Percentiles rank a stretch among this genome's conserved stretches.
Conservation (phyloP, 2,797 vertebrate genomes). For the Salmo trutta region DNA sequence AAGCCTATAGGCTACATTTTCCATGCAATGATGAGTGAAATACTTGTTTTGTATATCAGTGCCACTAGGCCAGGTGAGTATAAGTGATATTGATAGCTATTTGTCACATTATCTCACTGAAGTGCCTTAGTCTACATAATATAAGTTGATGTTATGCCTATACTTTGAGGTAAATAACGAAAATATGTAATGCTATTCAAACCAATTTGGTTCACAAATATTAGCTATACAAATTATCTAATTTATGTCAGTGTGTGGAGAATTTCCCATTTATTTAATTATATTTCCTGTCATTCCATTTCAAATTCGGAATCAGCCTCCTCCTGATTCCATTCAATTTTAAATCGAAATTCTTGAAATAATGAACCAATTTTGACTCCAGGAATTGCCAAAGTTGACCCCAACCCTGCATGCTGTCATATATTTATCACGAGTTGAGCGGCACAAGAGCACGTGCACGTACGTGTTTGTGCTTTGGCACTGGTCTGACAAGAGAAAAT, state of each 20-base stretch:
- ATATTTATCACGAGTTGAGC: slow-evolving; percentile 65
- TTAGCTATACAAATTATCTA: not conserved
- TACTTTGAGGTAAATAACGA: not conserved
- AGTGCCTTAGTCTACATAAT: not conserved
- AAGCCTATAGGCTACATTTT: not conserved
- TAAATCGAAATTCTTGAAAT: slow-evolving; percentile 41
- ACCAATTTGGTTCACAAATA: not conserved
- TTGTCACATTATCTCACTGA: not conserved
- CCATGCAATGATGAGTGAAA: not conserved
- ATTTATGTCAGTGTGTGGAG: not conserved
- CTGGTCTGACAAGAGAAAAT: slow-evolving; percentile 64
- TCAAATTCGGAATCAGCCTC: not conserved
- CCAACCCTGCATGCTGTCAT: slow-evolving; percentile 32
- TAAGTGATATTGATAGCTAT: not conserved
- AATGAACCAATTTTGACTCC: slow-evolving; percentile 1
- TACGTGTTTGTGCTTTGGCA: slow-evolving; percentile 77
- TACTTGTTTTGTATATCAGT: not conserved
- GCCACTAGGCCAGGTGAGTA: not conserved
- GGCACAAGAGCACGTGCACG: slow-evolving; percentile 68
- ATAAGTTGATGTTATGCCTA: not conserved
- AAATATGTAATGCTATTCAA: not conserved
- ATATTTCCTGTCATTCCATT: not conserved
- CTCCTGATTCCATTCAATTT: not conserved
- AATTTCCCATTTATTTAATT: not conserved
- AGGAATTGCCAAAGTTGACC: slow-evolving; percentile 9